Conservation (phyloP, 2,113 vertebrate genomes). For the Pipra filicauda region DNA sequence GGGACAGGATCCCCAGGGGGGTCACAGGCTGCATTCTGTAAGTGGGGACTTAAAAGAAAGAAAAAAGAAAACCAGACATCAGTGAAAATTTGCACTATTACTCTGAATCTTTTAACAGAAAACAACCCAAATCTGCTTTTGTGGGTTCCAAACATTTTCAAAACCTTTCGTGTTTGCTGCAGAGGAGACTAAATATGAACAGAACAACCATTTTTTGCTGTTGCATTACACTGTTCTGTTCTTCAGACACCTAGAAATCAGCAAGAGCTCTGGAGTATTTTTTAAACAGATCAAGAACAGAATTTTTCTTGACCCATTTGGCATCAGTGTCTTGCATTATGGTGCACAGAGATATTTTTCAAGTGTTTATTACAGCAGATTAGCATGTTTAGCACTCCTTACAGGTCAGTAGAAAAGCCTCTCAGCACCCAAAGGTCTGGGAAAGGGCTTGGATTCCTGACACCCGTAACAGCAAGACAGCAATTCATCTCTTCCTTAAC, state of each 20-base stretch:
- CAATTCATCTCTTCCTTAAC: background rate
- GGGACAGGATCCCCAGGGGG: slow-evolving; percentile 86
- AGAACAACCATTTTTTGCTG: fast-evolving
- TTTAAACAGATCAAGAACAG: background rate
- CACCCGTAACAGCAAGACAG: background rate
- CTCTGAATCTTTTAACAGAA: background rate
- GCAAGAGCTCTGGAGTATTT: background rate
- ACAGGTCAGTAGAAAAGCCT: background rate
- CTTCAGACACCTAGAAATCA: background rate
- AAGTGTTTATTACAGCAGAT: background rate
- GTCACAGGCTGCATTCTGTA: slow-evolving; percentile 87
- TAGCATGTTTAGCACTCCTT: background rate
- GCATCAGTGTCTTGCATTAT: background rate
- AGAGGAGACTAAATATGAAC: background rate
- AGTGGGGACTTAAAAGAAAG: slow-evolving; percentile 66
- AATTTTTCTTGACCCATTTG: background rate
- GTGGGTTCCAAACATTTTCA: background rate
- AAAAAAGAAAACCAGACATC: background rate
- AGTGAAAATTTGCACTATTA: background rate
- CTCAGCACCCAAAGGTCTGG: background rate
- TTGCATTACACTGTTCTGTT: background rate
- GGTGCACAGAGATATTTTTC: fast-evolving
- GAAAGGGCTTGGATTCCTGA: background rate
- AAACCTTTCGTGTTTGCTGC: background rate
- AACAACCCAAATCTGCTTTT: background rate